phyloP scores from a whole-genome alignment of 2,888 invertebrate genomes.

The Conistra vaccinii region DNA sequence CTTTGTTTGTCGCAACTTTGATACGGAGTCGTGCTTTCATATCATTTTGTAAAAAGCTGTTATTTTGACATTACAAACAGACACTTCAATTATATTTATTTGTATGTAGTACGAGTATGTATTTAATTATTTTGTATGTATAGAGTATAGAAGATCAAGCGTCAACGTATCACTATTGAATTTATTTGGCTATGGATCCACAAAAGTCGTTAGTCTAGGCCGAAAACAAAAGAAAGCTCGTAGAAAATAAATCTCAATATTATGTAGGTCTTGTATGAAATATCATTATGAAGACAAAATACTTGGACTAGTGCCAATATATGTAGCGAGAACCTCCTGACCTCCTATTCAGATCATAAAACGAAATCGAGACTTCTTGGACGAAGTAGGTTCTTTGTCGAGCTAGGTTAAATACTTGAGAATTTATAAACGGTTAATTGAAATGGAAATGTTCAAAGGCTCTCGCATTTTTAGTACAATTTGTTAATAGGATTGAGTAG shows the following conservation, averaged over 20 bases:
- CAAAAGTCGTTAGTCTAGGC: neutral
- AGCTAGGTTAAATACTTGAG: slow-evolving; percentile 21
- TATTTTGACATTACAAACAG: too few species aligned
- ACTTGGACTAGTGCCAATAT: slow-evolving; percentile 56
- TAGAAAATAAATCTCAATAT: slow-evolving; percentile 35
- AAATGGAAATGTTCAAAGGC: slow-evolving; percentile 32
- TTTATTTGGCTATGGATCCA: slow-evolving; percentile 3
- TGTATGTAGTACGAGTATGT: too few species aligned
- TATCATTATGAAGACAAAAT: slow-evolving; percentile 49
- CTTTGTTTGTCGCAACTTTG: too few species aligned
- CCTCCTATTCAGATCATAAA: slow-evolving; percentile 53
- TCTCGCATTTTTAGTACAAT: slow-evolving; percentile 30
- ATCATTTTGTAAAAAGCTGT: too few species aligned
- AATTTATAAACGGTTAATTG: slow-evolving; percentile 39
- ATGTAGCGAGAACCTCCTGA: slow-evolving; percentile 42
- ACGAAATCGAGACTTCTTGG: slow-evolving; percentile 45
- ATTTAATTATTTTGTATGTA: too few species aligned
- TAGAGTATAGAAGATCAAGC: neutral
- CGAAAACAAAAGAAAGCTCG: slow-evolving; percentile 17
- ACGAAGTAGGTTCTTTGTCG: slow-evolving; percentile 5
- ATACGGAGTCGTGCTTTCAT: neutral
- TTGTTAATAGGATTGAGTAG: slow-evolving; percentile 32
- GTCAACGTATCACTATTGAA: neutral
- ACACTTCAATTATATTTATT: too few species aligned
- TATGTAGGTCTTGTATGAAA: slow-evolving; percentile 51